Evolutionary conservation across 2,113 vertebrate species (phyloP), one percentile per base, ranked within the genome.

Genomic region (Rana temporaria): DNA sequence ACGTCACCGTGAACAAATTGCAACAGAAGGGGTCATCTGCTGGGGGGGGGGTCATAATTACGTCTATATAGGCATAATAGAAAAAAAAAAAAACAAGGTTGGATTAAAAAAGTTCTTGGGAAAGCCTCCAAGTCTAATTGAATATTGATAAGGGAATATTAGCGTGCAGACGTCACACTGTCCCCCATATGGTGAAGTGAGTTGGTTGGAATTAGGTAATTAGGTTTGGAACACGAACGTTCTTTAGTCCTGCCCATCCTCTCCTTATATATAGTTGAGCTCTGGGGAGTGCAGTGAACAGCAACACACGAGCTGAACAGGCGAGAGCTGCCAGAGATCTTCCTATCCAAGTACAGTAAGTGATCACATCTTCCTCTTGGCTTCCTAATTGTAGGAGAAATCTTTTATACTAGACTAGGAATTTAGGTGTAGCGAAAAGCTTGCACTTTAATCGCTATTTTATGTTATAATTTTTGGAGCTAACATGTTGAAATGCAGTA

Each of bases 201-300:
- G 65, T 83, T 63, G 60, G 60, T 24, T 63, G 24, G 76, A 67
- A 64, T 79, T 14, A 79, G 81, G 87, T 88, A 90, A 91, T 92
- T 89, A 88, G 86, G 84, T 87, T 88, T 86, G 87, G 87, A 86
- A 88, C n/a, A 48, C 87, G 79, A 90, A 88, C 77, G 67, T 55
- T 71, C 76, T 59, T 74, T 72, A 78, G 88, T 88, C 92, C 85
- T 85, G 86, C 89, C 88, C 78, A 52, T 82, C 52, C 69, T 30
- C 84, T 52, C 85, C 11, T 83, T 93, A 90, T 95, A 96, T 91
- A 95, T 90, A 88, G 85, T 9, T 64, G 80, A 85, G 75, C 72
- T 79, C 84, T 17, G 26, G 38, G 57, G 38, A 16, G 3, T 55
- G 64, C 83, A 68, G 63, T 32, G 71, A 60, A 75, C 60, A 38